Base-by-base conservation (phyloP, 1,140 invertebrate genomes). In the Drosophila baimaii region DNA sequence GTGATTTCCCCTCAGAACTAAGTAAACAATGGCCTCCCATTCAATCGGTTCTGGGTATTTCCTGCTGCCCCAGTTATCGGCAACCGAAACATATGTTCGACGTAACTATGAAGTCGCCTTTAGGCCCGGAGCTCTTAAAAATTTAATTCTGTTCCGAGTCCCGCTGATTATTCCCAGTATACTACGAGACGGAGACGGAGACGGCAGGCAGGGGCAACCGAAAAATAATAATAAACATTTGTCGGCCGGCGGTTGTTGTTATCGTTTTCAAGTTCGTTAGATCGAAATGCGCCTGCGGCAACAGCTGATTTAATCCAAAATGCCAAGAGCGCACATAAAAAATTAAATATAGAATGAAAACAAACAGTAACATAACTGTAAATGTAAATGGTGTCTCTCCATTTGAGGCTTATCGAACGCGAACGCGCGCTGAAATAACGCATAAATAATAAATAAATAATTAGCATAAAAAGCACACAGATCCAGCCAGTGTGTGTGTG, bases 391-490 rank as follows among this genome's bases (percentile, higher is more conserved):
- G 62, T 80, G 69, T 89, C 61, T 83, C 68, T 84, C 80, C 79
- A 80, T 88, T 75, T 89, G 73, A 73, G 76, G 84, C 84, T 88
- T 89, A 89, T 88, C 83, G 83, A 88, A 77, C n/a, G 54, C 62
- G 71, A 86, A 86, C 78, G 82, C 82, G 82, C 82, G 83, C 83
- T 73, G 88, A 86, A 83, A 88, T 80, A 86, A 77, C 71, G 77
- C 84, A 88, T 88, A 88, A 89, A 89, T 88, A 88, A 88, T 89
- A 88, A 89, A 89, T 88, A 88, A 88, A 89, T 88, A 88, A 88
- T 83, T 89, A 88, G 80, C 72, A 83, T 79, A 37, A 81, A 85
- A 78, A 39, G 69, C 56, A 47, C 47, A 46, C 25, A 49, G 17
- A 5, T 25, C 64, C 51, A 64, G 70, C 62, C 29, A 31, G 13